Base-by-base conservation (phyloP, 2,797 vertebrate genomes). In the Ispidina picta region DNA sequence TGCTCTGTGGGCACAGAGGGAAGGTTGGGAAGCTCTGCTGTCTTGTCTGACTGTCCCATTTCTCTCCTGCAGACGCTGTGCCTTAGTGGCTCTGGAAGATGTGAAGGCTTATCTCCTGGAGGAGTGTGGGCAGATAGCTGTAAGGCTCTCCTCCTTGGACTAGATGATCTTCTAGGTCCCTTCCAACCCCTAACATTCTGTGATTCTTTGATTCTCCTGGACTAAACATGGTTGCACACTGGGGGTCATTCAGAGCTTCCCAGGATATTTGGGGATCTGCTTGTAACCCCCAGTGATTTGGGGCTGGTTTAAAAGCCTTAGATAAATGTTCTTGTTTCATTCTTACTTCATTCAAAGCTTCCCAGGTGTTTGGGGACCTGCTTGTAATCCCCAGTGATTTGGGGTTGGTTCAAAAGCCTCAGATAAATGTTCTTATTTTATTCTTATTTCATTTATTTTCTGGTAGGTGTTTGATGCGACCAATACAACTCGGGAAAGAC, bases 381-480 rank as follows among this genome's bases (percentile, higher is more conserved):
- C 5, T 9, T 46, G 31, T 25, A 25, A 25, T 22, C 62, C 17
- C 10, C 12, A 4, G 14, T 29, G 13, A 13, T 31, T 66, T 66
- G 28, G 55, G 37, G 20, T 48, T 55, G 33, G 25, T 82, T 85
- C 55, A 15, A 70, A 83, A 72, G 13, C 9, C 6, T n/a, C 8
- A 3, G 18, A 2, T 41, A 16, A 70, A 28, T 21, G 18, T 25
- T 15, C 28, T 86, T 23, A 18, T 43, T 65, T n/a, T 62, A 37
- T 37, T 14, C 37, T 13, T 37, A 37, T 13, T 37, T 37, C 12
- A 2, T 70, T 64, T 8, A 0, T 70, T 78, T 87, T 44, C 63
- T 19, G 56, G 25, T 76, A 99, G 99, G 99, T 99, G 73, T 99
- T 99, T 83, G 99, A 99, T 96, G 99, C 99, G 10, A 99, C 99